These are phyloP conservation scores for Chanos chanos DNA, from an alignment of 2,797 vertebrate species.

Conservation along the genomic window DNA sequence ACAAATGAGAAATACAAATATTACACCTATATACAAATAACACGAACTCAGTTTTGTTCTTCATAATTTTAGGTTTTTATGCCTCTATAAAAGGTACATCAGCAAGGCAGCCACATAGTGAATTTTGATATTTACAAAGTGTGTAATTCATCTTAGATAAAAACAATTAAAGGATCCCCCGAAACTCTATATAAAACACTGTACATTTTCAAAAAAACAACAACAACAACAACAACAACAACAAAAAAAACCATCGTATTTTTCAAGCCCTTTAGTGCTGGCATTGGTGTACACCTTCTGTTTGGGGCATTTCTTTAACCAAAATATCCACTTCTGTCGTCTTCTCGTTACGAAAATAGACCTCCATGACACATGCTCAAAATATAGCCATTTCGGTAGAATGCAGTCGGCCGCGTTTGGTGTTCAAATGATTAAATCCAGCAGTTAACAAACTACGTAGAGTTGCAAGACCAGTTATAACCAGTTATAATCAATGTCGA, in stretches of 20 bases:
- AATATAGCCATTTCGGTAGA: no score
- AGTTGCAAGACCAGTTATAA: slow-evolving; percentile 75
- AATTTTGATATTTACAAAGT: slow-evolving; percentile 86
- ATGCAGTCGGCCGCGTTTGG: no score
- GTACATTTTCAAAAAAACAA: slow-evolving; percentile 65
- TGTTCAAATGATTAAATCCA: slow-evolving; percentile 79
- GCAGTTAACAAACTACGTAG: slow-evolving; percentile 87
- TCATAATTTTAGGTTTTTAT: slow-evolving; percentile 77
- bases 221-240: slow-evolving; percentile 63
- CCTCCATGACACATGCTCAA: no score
- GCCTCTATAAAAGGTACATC: slow-evolving; percentile 89
- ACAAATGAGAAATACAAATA: slow-evolving; percentile 12
- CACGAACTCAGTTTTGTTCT: slow-evolving; percentile 69
- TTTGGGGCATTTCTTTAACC: slow-evolving; percentile 40
- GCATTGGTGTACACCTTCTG: slow-evolving; percentile 54
- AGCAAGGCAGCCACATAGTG: slow-evolving; percentile 90
- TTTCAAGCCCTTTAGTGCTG: slow-evolving; percentile 76
- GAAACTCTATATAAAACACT: slow-evolving; percentile 88
- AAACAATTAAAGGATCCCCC: slow-evolving; percentile 80
- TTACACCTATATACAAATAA: slow-evolving; percentile 47
- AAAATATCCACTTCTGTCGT: slow-evolving; percentile 30
- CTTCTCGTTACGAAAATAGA: no score
- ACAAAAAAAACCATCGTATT: slow-evolving; percentile 61
- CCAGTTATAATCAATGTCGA: slow-evolving; percentile 69
- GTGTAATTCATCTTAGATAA: slow-evolving; percentile 88